phyloP scores from a whole-genome alignment of 1,140 invertebrate species.

The Dreissena rostriformis region DNA sequence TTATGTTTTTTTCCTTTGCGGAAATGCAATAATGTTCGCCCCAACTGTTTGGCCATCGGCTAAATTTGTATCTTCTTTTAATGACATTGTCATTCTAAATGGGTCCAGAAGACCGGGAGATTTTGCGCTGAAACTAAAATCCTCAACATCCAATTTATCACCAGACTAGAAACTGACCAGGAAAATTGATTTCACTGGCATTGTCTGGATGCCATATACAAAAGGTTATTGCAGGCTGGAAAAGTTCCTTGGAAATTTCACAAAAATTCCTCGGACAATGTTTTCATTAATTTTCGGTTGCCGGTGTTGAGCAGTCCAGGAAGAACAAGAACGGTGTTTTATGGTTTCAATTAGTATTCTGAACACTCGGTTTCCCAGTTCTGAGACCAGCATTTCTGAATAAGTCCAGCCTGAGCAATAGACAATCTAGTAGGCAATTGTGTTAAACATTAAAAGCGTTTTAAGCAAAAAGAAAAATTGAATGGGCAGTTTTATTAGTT shows the following conservation, averaged over 20 bases:
- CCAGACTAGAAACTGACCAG: slow-evolving; percentile 1
- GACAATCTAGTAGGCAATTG: too few relatives aligned
- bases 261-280: slow-evolving; percentile 4
- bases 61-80: slow-evolving; percentile 1
- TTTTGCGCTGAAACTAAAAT: slow-evolving; percentile 5
- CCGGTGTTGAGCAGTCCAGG: neutral
- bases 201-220: slow-evolving; percentile 2
- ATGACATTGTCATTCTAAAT: slow-evolving; percentile 10
- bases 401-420: slow-evolving; percentile 7
- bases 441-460: too few relatives aligned
- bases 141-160: slow-evolving; percentile 6
- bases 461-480: slow-evolving; percentile 1
- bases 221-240: neutral
- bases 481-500: slow-evolving; percentile 54
- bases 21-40: too few relatives aligned
- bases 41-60: neutral
- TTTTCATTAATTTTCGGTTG: slow-evolving; percentile 6
- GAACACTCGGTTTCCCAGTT: slow-evolving; percentile 2
- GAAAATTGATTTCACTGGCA: neutral
- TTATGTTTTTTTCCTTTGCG: too few relatives aligned
- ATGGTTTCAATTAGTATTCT: slow-evolving; percentile 55
- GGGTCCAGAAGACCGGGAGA: neutral
- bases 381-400: slow-evolving; percentile 19
- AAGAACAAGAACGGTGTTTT: too few relatives aligned
- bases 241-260: slow-evolving; percentile 1